These are phyloP conservation scores for Cyclargus thomasi DNA, from an alignment of 1,140 invertebrate species.

Conservation along the genomic window DNA sequence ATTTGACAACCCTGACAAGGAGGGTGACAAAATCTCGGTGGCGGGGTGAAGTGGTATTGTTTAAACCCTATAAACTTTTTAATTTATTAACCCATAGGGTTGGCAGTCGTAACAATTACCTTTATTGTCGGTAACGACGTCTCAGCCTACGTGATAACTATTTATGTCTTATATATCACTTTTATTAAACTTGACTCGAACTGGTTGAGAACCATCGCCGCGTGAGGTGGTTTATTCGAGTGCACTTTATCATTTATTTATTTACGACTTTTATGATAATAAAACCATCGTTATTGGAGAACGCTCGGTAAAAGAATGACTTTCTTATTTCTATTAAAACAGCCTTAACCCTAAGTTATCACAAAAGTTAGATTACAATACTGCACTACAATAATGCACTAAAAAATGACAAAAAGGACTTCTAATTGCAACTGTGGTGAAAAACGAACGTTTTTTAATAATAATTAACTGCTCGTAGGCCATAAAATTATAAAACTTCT, in stretches of 20 bases:
- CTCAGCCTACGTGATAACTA: slow-evolving; percentile 70
- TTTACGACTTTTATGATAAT: slow-evolving; percentile 7
- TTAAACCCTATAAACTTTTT: slow-evolving; percentile 60
- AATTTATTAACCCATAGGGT: slow-evolving; percentile 68
- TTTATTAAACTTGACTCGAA: slow-evolving; percentile 30
- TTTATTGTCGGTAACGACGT: slow-evolving; percentile 71
- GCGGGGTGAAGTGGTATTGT: slow-evolving; percentile 61
- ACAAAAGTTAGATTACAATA: too few relatives aligned
- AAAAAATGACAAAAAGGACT: too few relatives aligned
- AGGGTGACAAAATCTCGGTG: slow-evolving; percentile 50
- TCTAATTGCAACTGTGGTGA: too few relatives aligned
- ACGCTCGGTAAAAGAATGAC: not conserved
- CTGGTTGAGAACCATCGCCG: slow-evolving; percentile 4
- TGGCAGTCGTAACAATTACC: slow-evolving; percentile 70
- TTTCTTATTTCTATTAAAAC: not conserved
- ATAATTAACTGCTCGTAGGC: too few relatives aligned
- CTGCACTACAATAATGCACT: too few relatives aligned
- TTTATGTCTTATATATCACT: slow-evolving; percentile 61
- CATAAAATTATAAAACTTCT: too few relatives aligned
- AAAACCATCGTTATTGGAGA: slow-evolving; percentile 5
- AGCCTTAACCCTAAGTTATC: not conserved
- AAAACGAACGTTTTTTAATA: too few relatives aligned
- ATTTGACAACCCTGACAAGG: slow-evolving; percentile 20
- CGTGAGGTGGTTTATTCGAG: slow-evolving; percentile 8
- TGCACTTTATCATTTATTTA: slow-evolving; percentile 12